Evolutionary conservation across 2,113 vertebrate genomes (phyloP).

Genomic region (Saccopteryx leptura): DNA sequence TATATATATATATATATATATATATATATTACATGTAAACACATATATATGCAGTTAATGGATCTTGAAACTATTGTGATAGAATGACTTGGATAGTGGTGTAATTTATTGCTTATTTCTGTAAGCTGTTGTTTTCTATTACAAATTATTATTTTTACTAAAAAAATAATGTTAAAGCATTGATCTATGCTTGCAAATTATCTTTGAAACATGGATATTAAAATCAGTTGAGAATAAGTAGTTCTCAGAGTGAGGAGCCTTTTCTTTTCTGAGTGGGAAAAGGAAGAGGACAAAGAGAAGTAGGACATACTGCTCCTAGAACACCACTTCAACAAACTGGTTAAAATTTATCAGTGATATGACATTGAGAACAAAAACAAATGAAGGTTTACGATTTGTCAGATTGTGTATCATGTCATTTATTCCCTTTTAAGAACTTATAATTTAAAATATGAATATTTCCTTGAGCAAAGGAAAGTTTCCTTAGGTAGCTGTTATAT

Average conservation of each 20-base stretch:
- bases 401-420: neutral
- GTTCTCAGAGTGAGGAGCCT: neutral
- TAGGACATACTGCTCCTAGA: neutral
- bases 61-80: neutral
- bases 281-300: neutral
- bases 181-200: neutral
- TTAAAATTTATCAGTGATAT: neutral
- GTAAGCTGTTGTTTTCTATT: neutral
- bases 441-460: conserved; percentile 5
- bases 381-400: neutral
- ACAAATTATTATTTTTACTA: neutral
- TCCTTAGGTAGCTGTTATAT: neutral
- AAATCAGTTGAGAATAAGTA: neutral
- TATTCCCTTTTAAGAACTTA: neutral
- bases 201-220: conserved; percentile 21
- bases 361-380: neutral
- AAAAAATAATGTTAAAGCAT: neutral
- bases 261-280: neutral
- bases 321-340: neutral
- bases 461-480: neutral
- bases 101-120: neutral
- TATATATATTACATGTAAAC: too few species aligned
- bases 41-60: neutral
- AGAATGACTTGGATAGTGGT: neutral
- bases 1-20: too few species aligned